Conservation (phyloP, 2,888 invertebrate genomes). For the Prosopocoilus inquinatus region DNA sequence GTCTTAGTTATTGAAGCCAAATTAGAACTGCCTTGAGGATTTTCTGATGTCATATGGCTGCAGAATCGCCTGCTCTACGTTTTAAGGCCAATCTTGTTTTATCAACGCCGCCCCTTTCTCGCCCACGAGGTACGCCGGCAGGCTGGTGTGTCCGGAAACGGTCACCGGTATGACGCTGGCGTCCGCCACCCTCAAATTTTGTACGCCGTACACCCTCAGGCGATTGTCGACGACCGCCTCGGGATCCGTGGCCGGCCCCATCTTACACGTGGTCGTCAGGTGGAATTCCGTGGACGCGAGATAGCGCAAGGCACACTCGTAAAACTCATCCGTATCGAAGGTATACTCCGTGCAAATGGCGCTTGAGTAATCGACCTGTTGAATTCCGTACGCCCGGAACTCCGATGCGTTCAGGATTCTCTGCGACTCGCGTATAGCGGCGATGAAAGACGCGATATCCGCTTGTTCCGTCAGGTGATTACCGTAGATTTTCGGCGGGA, state of each 20-base stretch:
- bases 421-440: slow-evolving; percentile 52
- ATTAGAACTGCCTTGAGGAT: no score
- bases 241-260: slow-evolving; percentile 65
- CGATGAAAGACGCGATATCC: slow-evolving; percentile 6
- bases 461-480: slow-evolving; percentile 54
- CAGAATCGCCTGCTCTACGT: no score
- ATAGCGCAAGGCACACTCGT: slow-evolving; percentile 63
- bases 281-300: slow-evolving; percentile 34
- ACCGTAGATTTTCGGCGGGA: slow-evolving; percentile 60
- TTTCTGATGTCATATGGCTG: no score
- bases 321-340: slow-evolving; percentile 65
- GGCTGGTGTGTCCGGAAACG: slow-evolving; percentile 66
- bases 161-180: slow-evolving; percentile 66
- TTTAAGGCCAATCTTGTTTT: slow-evolving; percentile 21
- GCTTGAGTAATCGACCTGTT: slow-evolving; percentile 33
- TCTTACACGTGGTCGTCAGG: slow-evolving; percentile 62
- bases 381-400: slow-evolving; percentile 52
- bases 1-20: no score
- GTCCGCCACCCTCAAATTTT: slow-evolving; percentile 63
- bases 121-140: slow-evolving; percentile 68
- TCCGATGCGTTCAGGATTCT: slow-evolving; percentile 47
- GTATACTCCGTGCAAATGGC: slow-evolving; percentile 53
- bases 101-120: slow-evolving; percentile 62
- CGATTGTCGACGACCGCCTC: slow-evolving; percentile 64
- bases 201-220: slow-evolving; percentile 61